These are phyloP conservation scores for Nestor notabilis DNA, from an alignment of 2,113 vertebrate species.

Conservation along the genomic window DNA sequence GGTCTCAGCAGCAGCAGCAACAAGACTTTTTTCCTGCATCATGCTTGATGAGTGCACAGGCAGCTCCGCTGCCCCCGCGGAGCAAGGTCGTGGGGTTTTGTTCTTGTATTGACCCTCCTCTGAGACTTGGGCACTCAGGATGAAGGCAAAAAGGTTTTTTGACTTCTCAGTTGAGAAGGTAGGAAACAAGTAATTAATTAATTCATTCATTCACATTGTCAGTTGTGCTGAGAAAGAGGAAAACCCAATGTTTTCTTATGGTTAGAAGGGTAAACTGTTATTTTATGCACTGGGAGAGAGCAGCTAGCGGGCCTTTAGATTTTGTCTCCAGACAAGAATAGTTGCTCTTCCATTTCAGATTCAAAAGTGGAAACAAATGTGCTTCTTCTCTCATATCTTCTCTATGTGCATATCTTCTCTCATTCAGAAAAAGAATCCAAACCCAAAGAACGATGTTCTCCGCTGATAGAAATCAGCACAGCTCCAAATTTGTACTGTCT, in stretches of 20 bases:
- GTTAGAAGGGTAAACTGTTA: neutral
- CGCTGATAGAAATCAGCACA: neutral
- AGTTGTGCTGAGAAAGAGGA: neutral
- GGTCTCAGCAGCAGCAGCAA: neutral
- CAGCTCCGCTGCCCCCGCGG: neutral
- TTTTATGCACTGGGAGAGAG: neutral
- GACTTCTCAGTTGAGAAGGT: neutral
- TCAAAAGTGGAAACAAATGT: neutral
- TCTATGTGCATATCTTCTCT: neutral
- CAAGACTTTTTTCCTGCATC: neutral
- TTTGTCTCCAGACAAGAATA: neutral
- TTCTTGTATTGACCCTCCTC: neutral
- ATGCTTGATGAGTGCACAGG: neutral
- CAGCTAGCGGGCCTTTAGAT: neutral
- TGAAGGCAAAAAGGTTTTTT: neutral
- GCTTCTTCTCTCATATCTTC: neutral
- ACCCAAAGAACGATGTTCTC: neutral
- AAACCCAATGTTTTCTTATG: neutral
- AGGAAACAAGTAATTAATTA: neutral
- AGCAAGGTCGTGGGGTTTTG: neutral
- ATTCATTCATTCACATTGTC: constrained; percentile 4
- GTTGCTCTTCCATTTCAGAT: neutral
- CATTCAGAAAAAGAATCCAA: neutral
- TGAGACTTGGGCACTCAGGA: neutral
- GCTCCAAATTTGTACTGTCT: neutral